A percentile compares a stretch with the other conserved stretches of the same genome.
phyloP scores from a whole-genome alignment of 2,888 invertebrate species.

The Rutpela maculata region DNA sequence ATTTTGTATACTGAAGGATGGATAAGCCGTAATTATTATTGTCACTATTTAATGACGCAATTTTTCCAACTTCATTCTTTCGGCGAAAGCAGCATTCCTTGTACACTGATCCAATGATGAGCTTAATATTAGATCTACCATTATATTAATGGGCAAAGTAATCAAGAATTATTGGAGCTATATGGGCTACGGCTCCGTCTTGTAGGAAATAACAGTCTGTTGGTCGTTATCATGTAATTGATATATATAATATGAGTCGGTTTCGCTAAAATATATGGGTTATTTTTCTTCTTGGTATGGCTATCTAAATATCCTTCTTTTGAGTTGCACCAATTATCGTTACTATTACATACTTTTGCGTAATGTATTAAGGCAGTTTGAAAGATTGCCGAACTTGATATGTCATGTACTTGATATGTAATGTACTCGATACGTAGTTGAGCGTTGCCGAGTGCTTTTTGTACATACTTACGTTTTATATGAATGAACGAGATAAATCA shows the following conservation, averaged over 20 bases:
- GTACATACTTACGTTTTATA: no score
- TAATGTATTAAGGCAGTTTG: neutral
- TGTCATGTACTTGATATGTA: no score
- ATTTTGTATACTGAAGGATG: no score
- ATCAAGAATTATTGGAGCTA: slow-evolving; percentile 23
- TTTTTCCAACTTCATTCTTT: neutral
- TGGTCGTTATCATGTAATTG: slow-evolving; percentile 26
- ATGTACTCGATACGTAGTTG: no score
- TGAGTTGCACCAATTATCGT: neutral
- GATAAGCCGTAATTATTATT: no score
- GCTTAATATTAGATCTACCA: slow-evolving; percentile 1
- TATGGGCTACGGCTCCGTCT: slow-evolving; percentile 20
- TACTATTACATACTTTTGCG: neutral
- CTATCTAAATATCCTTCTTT: slow-evolving; percentile 17
- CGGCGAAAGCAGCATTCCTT: neutral
- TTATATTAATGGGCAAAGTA: slow-evolving; percentile 22
- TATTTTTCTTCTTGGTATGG: slow-evolving; percentile 12
- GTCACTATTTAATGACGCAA: neutral
- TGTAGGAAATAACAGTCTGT: slow-evolving; percentile 24
- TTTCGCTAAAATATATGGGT: slow-evolving; percentile 28
- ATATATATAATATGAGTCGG: slow-evolving; percentile 9
- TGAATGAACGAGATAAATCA: no score
- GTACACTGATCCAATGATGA: slow-evolving; percentile 12
- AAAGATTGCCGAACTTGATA: neutral
- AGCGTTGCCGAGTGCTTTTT: no score